phyloP scores from a whole-genome alignment of 37 sponge, comb jelly and placozoan species.

The Diacarnus erythraeanus region DNA sequence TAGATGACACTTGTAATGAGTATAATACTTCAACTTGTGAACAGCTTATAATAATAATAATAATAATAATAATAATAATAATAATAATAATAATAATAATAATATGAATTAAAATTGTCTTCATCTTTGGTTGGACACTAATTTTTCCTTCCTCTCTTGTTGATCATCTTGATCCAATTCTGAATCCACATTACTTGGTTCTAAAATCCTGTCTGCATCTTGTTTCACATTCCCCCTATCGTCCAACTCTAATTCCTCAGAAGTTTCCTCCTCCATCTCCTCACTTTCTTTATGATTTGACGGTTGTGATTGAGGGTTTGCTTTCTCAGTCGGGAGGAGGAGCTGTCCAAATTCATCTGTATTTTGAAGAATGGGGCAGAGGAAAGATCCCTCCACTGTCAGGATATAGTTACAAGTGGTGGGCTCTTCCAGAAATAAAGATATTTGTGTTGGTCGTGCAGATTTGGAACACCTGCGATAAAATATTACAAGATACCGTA shows the following conservation, averaged over 20 bases:
- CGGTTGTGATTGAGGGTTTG: background rate
- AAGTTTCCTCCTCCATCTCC: background rate
- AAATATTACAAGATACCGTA: too few species aligned
- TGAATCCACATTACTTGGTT: background rate
- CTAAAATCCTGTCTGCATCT: background rate
- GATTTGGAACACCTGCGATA: constrained; percentile 40
- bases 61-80: too few species aligned
- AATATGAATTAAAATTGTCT: too few species aligned
- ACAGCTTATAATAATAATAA: too few species aligned
- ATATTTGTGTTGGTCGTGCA: constrained; percentile 40
- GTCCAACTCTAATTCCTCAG: background rate
- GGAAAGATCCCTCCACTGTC: constrained; percentile 66
- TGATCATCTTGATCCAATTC: background rate
- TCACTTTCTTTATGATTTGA: background rate
- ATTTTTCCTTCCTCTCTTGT: background rate
- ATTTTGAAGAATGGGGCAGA: constrained; percentile 58
- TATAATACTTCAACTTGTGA: too few species aligned
- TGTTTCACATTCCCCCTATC: background rate
- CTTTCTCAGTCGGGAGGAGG: background rate
- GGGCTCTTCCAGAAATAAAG: constrained; percentile 73
- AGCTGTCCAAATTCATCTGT: constrained; percentile 69
- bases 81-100: too few species aligned
- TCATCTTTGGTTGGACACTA: too few species aligned
- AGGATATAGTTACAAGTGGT: constrained; percentile 68
- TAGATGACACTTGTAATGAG: too few species aligned